phyloP scores from a whole-genome alignment of 2,797 vertebrate species.

The Megaceryle alcyon region DNA sequence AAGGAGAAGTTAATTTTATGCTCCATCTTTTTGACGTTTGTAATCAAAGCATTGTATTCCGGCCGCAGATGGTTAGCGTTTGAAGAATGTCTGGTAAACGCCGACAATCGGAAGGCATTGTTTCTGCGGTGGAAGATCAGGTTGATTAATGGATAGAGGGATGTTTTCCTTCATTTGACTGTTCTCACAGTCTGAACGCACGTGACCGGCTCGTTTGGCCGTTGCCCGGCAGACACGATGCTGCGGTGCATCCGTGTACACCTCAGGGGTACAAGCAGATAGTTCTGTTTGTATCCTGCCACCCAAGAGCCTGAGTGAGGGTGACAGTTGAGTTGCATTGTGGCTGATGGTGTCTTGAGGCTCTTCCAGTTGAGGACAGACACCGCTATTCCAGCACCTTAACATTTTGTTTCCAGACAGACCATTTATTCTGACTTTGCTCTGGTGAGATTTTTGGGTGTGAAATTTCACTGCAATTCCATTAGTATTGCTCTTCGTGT shows the following conservation, averaged over 20 bases:
- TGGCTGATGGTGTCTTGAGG: neutral
- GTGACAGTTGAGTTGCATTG: rapidly evolving
- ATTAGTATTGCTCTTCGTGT: constrained; percentile 42
- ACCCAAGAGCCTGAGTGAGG: neutral
- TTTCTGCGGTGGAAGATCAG: neutral
- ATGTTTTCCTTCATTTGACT: neutral
- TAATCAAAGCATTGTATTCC: constrained; percentile 68
- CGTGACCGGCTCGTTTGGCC: neutral
- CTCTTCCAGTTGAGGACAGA: neutral
- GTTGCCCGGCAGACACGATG: neutral
- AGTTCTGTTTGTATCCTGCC: neutral
- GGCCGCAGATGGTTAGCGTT: constrained; percentile 68
- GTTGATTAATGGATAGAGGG: constrained; percentile 40
- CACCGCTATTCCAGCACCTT: neutral
- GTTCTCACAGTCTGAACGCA: neutral
- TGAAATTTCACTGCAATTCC: constrained; percentile 55
- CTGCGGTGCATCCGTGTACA: neutral
- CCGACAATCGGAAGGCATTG: constrained; percentile 22
- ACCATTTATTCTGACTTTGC: neutral
- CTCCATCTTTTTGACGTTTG: constrained; percentile 76
- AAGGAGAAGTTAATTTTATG: constrained; percentile 78
- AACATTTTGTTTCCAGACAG: neutral
- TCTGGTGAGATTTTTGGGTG: constrained; percentile 21
- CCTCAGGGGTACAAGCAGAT: neutral
- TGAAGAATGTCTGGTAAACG: constrained; percentile 60